Percentiles rank a stretch among this genome's conserved stretches.
Evolutionary conservation across 2,888 invertebrate species (phyloP).

Genomic region (Dioctria linearis): DNA sequence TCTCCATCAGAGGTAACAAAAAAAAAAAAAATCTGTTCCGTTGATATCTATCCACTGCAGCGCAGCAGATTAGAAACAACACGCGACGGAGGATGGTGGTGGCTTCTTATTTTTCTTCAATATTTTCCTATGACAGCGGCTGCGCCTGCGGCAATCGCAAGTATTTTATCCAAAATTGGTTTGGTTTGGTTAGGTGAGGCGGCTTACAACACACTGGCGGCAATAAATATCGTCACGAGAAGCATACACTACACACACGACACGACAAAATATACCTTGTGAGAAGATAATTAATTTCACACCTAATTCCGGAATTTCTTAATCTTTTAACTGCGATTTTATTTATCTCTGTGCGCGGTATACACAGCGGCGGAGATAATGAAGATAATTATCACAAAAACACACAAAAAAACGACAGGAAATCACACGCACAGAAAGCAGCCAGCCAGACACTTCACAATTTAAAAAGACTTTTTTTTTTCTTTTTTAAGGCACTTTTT

Average conservation of each 20-base stretch:
- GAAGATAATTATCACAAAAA: background rate
- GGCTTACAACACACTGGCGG: no score
- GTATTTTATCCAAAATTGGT: no score
- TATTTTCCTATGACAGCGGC: no score
- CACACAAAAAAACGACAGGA: background rate
- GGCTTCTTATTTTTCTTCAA: no score
- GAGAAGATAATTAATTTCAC: background rate
- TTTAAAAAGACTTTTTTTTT: no score
- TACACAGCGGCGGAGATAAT: background rate
- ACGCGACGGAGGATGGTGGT: no score
- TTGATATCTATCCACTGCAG: background rate
- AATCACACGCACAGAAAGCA: background rate
- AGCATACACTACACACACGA: background rate
- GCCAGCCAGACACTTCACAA: background rate
- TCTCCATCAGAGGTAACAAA: background rate
- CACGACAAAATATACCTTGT: no score
- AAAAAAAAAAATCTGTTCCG: background rate
- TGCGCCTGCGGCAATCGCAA: no score
- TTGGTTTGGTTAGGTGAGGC: no score
- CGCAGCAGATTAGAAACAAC: no score
- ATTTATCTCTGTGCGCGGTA: background rate
- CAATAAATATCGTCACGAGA: background rate
- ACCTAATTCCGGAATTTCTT: background rate
- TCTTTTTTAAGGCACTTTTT: slow-evolving; percentile 4
- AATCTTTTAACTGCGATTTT: background rate